A percentile compares a stretch with the other conserved stretches of the same genome.
phyloP scores from a whole-genome alignment of 2,888 invertebrate genomes.

The Xylota sylvarum region DNA sequence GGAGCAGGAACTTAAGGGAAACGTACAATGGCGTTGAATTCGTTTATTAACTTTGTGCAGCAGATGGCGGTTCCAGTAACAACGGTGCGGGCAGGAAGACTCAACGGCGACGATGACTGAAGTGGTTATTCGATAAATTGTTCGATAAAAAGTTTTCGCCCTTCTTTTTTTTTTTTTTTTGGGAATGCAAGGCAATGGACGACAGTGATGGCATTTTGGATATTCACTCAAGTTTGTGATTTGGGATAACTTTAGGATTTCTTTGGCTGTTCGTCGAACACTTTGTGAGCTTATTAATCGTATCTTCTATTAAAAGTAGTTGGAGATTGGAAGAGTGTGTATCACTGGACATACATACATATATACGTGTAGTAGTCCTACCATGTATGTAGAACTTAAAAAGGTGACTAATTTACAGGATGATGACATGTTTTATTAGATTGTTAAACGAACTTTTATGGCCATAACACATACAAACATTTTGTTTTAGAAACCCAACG shows the following conservation, averaged over 20 bases:
- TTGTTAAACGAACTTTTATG: no score
- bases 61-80: slow-evolving; percentile 51
- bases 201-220: background rate
- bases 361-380: no score
- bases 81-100: slow-evolving; percentile 3
- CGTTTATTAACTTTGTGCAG: slow-evolving; percentile 74
- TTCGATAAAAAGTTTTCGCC: slow-evolving; percentile 18
- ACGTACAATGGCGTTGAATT: slow-evolving; percentile 46
- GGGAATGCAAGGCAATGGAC: background rate
- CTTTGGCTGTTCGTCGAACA: no score
- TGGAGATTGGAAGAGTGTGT: no score
- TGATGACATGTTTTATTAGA: no score
- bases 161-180: background rate
- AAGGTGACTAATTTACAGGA: no score
- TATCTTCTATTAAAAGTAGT: no score
- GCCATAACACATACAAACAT: no score
- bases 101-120: slow-evolving; percentile 23
- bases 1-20: slow-evolving; percentile 30
- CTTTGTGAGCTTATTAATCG: no score
- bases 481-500: no score
- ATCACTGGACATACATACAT: no score
- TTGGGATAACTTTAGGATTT: background rate
- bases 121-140: slow-evolving; percentile 60
- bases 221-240: background rate
- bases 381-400: no score